A percentile compares a stretch with the other conserved stretches of the same genome.
Conservation (phyloP, 1,140 invertebrate species). For the Aricia agestis region DNA sequence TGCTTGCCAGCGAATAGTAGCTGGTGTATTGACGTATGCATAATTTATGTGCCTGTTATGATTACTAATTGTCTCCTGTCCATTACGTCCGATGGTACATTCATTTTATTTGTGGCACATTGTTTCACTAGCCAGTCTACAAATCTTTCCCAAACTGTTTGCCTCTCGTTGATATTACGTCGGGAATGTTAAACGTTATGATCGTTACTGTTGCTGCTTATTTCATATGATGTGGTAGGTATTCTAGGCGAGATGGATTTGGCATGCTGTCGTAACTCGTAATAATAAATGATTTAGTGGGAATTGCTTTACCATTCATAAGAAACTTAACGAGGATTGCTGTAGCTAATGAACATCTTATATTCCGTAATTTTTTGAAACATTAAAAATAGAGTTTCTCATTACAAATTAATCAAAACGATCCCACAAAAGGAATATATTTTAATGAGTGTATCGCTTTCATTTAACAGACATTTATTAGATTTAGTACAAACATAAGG, state of each 20-base stretch:
- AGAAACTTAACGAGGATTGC: too few species aligned
- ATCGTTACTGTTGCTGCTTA: too few species aligned
- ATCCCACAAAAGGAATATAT: slow-evolving; percentile 13
- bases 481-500: slow-evolving; percentile 74
- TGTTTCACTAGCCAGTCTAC: background rate
- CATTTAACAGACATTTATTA: slow-evolving; percentile 67
- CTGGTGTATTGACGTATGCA: slow-evolving; percentile 61
- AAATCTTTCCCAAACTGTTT: background rate
- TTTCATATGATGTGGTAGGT: too few species aligned
- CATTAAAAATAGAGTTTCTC: background rate
- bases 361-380: too few species aligned
- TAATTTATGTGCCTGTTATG: slow-evolving; percentile 38
- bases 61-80: slow-evolving; percentile 30
- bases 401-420: slow-evolving; percentile 19
- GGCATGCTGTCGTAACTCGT: too few species aligned
- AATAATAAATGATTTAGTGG: too few species aligned
- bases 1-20: slow-evolving; percentile 50
- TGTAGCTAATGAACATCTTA: too few species aligned
- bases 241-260: too few species aligned
- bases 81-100: slow-evolving; percentile 38
- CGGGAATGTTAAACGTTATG: too few species aligned
- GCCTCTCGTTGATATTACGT: background rate
- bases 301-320: too few species aligned
- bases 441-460: slow-evolving; percentile 60
- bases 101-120: slow-evolving; percentile 32